These are phyloP conservation scores for Pagetopsis macropterus DNA, from an alignment of 2,797 vertebrate genomes.

Conservation along the genomic window DNA sequence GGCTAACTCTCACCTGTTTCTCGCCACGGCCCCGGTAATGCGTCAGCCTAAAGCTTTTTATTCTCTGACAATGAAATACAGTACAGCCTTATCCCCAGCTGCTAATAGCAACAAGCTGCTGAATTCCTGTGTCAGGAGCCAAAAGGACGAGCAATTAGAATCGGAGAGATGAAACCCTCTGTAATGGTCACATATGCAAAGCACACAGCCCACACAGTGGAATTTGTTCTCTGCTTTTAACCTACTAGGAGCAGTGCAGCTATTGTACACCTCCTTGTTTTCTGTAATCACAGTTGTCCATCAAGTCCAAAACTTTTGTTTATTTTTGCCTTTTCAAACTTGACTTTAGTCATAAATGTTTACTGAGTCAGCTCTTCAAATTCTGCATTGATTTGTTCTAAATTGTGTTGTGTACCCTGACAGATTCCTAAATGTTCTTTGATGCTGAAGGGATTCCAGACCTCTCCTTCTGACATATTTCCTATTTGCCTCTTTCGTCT, in stretches of 20 bases:
- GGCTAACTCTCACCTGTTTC: constrained; percentile 49
- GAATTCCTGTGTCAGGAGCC: constrained; percentile 43
- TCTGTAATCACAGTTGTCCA: constrained; percentile 28
- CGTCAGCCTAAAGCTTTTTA: constrained; percentile 55
- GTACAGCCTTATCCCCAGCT: constrained; percentile 38
- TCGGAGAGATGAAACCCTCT: too few relatives aligned
- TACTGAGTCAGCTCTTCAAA: constrained; percentile 10
- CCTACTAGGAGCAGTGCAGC: too few relatives aligned
- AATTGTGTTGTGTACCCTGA: neutral
- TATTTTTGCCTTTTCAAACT: constrained; percentile 20
- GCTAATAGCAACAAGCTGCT: constrained; percentile 64
- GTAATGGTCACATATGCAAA: too few relatives aligned
- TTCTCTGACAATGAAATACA: constrained; percentile 44
- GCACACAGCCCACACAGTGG: too few relatives aligned
- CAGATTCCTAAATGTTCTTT: constrained; percentile 10
- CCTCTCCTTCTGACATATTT: constrained; percentile 52
- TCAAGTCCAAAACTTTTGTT: constrained; percentile 24
- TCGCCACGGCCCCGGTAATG: constrained; percentile 49
- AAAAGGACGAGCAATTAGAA: constrained; percentile 28
- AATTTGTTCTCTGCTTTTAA: too few relatives aligned
- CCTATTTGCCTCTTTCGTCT: constrained; percentile 35
- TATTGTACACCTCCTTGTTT: neutral
- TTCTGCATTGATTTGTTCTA: neutral
- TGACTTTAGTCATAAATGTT: neutral
- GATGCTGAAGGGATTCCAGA: neutral